phyloP scores from a whole-genome alignment of 1,140 invertebrate genomes.

The Mamestra configurata region DNA sequence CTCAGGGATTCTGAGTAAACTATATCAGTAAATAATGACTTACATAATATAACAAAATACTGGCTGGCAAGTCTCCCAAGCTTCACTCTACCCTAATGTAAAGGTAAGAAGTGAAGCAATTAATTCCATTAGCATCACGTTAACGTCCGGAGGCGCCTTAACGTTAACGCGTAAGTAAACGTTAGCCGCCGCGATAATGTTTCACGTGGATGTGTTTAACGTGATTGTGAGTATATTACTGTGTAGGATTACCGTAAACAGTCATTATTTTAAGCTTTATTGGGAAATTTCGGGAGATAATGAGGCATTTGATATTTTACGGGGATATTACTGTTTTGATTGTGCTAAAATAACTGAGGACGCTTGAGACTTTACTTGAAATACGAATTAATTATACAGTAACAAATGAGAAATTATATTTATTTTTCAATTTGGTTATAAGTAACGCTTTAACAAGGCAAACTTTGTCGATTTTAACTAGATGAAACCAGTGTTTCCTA shows the following conservation, averaged over 20 bases:
- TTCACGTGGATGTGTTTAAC: slow-evolving; percentile 1
- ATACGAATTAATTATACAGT: too few relatives aligned
- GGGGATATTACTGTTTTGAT: not conserved
- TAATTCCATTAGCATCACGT: slow-evolving; percentile 16
- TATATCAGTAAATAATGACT: not conserved
- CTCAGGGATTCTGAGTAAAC: too few relatives aligned
- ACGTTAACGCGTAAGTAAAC: slow-evolving; percentile 28
- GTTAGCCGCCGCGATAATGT: slow-evolving; percentile 9
- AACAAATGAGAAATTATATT: too few relatives aligned
- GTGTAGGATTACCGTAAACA: slow-evolving; percentile 19
- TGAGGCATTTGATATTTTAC: slow-evolving; percentile 18
- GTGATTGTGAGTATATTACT: slow-evolving; percentile 4
- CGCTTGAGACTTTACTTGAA: too few relatives aligned
- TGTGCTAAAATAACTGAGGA: too few relatives aligned
- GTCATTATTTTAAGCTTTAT: slow-evolving; percentile 11
- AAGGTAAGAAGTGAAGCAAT: not conserved
- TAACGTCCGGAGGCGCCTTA: not conserved
- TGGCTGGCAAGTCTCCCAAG: not conserved
- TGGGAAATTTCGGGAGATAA: slow-evolving; percentile 9
- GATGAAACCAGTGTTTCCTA: too few relatives aligned
- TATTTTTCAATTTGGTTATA: too few relatives aligned
- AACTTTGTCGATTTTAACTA: too few relatives aligned
- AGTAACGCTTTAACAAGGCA: too few relatives aligned
- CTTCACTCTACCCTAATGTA: not conserved
- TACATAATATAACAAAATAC: not conserved